Conservation (phyloP, 2,797 vertebrate genomes). For the Loris lydekkerianus region DNA sequence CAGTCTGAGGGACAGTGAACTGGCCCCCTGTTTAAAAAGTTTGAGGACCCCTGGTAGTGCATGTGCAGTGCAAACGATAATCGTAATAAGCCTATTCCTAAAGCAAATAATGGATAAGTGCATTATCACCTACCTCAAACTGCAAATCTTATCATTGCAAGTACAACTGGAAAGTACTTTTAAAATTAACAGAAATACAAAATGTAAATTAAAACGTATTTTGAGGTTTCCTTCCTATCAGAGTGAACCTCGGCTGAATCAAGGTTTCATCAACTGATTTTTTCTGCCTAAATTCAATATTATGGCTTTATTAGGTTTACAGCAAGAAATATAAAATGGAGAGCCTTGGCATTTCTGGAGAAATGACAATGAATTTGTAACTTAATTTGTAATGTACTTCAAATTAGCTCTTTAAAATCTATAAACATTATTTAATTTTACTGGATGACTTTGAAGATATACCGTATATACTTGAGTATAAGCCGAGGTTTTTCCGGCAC, state of each 20-base stretch:
- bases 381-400: slow-evolving; percentile 28
- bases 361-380: neutral
- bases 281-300: neutral
- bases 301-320: neutral
- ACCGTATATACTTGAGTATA: too few species aligned
- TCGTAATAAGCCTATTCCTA: neutral
- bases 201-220: neutral
- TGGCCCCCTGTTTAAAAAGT: too few species aligned
- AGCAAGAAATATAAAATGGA: neutral
- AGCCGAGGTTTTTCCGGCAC: too few species aligned
- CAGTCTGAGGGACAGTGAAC: too few species aligned
- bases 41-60: too few species aligned
- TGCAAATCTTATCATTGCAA: neutral
- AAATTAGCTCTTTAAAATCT: neutral
- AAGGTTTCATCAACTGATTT: neutral
- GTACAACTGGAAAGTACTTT: slow-evolving; percentile 18
- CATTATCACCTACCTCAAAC: neutral
- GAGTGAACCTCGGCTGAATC: neutral
- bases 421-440: neutral
- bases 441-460: neutral
- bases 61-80: neutral
- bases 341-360: neutral
- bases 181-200: slow-evolving; percentile 2
- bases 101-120: neutral
- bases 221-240: neutral